These are phyloP conservation scores for Saccostrea cuccullata DNA, from an alignment of 1,140 invertebrate species.

Conservation along the genomic window DNA sequence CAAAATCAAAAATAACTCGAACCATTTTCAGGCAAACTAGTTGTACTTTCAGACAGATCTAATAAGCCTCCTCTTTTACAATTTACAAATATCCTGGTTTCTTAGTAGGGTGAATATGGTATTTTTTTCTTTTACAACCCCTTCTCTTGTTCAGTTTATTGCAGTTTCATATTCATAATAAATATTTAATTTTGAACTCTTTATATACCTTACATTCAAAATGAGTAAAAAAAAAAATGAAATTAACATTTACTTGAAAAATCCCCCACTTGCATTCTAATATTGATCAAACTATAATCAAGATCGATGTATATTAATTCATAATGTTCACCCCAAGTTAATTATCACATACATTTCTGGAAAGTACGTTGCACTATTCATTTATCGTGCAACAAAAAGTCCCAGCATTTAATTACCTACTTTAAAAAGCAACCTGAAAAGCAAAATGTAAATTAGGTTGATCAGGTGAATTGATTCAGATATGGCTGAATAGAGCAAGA, in stretches of 20 bases:
- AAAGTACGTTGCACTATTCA: neutral
- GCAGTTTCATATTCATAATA: too few species aligned
- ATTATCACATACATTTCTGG: neutral
- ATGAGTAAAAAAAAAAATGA: neutral
- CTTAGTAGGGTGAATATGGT: too few species aligned
- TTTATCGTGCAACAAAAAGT: neutral
- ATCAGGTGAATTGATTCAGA: conserved; percentile 20
- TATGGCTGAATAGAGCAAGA: neutral
- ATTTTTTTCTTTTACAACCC: too few species aligned
- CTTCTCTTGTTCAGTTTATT: too few species aligned
- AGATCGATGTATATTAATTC: neutral
- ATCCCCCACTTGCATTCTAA: neutral
- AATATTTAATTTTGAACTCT: too few species aligned
- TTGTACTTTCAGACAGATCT: too few species aligned
- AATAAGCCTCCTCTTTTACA: too few species aligned
- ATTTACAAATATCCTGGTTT: too few species aligned
- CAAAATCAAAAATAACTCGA: too few species aligned
- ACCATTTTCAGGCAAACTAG: too few species aligned
- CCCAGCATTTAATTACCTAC: neutral
- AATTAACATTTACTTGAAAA: conserved; percentile 5
- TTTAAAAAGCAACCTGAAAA: conserved; percentile 5
- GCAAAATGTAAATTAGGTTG: conserved; percentile 1
- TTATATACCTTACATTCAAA: neutral
- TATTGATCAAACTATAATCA: neutral
- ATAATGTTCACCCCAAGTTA: neutral